A percentile compares a stretch with the other conserved stretches of the same genome.
phyloP scores from a whole-genome alignment of 1,140 invertebrate species.

The Caenorhabditis remanei region DNA sequence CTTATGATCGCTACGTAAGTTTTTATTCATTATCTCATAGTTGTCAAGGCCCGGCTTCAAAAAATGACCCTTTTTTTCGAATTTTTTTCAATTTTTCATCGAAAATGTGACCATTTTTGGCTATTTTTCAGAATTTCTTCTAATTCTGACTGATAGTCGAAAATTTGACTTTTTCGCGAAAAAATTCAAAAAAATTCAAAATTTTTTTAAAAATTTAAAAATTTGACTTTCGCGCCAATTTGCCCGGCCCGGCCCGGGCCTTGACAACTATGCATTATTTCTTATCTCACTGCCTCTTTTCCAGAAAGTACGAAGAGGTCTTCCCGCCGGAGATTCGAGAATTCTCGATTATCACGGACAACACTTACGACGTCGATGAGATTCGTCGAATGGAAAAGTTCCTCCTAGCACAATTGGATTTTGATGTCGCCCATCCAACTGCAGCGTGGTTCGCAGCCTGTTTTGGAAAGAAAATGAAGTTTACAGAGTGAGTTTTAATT shows the following conservation, averaged over 20 bases:
- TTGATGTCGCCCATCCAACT: conserved; percentile 62
- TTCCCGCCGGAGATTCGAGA: conserved; percentile 80
- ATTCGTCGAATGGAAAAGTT: neutral
- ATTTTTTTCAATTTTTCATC: no score
- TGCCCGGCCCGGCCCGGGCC: no score
- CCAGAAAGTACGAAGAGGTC: conserved; percentile 79
- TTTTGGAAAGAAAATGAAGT: conserved; percentile 4
- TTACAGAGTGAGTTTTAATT: neutral
- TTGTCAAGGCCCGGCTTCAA: no score
- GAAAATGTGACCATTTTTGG: no score
- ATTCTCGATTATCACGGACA: conserved; percentile 80
- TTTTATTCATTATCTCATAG: conserved; percentile 37
- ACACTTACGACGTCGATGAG: conserved; percentile 77
- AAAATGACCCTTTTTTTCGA: no score
- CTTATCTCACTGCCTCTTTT: conserved; percentile 5
- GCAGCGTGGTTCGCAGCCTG: conserved; percentile 55
- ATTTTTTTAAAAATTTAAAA: no score
- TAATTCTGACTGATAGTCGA: no score
- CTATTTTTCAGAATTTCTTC: no score
- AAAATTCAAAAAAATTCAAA: no score
- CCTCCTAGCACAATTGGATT: conserved; percentile 59
- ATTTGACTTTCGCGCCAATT: no score
- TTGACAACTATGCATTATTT: no score
- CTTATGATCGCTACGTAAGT: conserved; percentile 80
- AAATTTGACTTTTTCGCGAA: no score